These are phyloP conservation scores for Chironomus tentans DNA, from an alignment of 2,888 invertebrate species.

Conservation along the genomic window DNA sequence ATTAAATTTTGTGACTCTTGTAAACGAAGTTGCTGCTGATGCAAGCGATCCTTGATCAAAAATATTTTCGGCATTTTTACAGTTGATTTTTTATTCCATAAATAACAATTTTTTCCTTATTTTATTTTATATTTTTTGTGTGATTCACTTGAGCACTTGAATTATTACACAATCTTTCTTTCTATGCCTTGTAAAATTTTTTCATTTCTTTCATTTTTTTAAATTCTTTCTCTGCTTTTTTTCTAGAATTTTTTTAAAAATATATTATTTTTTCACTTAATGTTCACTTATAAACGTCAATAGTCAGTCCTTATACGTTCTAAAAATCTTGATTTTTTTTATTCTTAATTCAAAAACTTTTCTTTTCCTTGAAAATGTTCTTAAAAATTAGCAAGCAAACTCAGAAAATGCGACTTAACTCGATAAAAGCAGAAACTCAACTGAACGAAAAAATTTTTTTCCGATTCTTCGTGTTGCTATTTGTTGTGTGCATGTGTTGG, in stretches of 20 bases:
- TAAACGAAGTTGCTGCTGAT: conserved; percentile 79
- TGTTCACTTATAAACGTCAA: neutral
- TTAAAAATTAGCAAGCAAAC: neutral
- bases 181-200: neutral
- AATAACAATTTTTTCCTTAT: neutral
- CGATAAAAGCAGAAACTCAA: no score
- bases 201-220: neutral
- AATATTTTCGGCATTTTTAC: conserved; percentile 82
- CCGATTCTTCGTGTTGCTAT: no score
- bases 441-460: no score
- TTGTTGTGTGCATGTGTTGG: no score
- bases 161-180: neutral
- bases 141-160: neutral
- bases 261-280: neutral
- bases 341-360: neutral
- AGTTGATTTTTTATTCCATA: neutral
- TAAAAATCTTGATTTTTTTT: neutral
- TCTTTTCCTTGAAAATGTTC: neutral
- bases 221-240: neutral
- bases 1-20: conserved; percentile 73
- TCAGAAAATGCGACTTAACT: no score
- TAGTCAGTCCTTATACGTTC: neutral
- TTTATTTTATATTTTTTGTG: neutral
- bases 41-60: conserved; percentile 80
- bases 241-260: neutral